Percentiles rank a stretch among this genome's conserved stretches.
phyloP scores from a whole-genome alignment of 1,140 invertebrate genomes.

The Drosophila watanabei region DNA sequence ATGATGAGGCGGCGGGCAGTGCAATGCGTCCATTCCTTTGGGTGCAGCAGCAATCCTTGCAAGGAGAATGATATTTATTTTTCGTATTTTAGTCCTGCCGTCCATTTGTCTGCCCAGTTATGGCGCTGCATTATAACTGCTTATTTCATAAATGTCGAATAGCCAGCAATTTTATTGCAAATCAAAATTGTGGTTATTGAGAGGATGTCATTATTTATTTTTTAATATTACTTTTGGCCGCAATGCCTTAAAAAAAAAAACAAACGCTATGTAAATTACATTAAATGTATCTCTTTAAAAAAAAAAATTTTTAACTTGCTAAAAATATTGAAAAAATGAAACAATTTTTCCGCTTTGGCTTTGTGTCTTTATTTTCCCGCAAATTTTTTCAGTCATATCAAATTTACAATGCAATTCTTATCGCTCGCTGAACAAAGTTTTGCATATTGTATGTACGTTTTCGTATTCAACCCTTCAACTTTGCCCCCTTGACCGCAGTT shows the following conservation, averaged over 20 bases:
- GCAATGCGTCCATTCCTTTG: conserved; percentile 12
- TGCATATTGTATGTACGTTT: not conserved
- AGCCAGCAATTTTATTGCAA: conserved; percentile 14
- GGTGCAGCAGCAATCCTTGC: conserved; percentile 2
- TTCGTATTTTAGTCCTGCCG: conserved; percentile 5
- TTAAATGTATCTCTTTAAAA: not conserved
- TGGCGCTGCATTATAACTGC: conserved; percentile 16
- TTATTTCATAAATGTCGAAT: conserved; percentile 12
- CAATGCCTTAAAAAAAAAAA: too few relatives aligned
- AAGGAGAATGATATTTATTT: conserved; percentile 19
- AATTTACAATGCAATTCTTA: conserved; percentile 17
- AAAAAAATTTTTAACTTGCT: not conserved
- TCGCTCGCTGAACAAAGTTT: conserved; percentile 1
- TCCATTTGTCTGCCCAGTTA: conserved; percentile 11
- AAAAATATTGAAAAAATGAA: not conserved
- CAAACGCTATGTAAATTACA: too few relatives aligned
- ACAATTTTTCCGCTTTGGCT: not conserved
- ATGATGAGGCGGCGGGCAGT: conserved; percentile 22
- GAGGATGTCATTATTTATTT: not conserved
- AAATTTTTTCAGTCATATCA: not conserved
- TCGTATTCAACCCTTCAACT: conserved; percentile 6
- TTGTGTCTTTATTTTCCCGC: not conserved
- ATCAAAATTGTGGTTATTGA: conserved; percentile 3
- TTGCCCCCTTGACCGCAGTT: conserved; percentile 16
- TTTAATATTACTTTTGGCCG: not conserved